Conservation (phyloP, 2,797 vertebrate species). For the Phoebastria nigripes region DNA sequence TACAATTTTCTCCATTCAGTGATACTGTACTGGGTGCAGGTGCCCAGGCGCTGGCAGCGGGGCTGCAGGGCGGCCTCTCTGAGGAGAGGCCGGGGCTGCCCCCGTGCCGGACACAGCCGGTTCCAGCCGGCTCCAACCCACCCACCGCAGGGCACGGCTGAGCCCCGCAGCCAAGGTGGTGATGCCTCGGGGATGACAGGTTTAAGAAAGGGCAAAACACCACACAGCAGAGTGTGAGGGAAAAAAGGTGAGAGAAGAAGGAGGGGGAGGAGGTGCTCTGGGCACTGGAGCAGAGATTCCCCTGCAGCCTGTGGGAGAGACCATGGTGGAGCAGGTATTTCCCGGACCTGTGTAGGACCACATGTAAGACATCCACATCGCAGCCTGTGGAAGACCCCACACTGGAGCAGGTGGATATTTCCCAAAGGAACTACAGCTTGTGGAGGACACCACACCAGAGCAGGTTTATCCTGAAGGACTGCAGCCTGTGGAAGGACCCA, state of each 20-base stretch:
- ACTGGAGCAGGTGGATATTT: not conserved
- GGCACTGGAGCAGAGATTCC: not conserved
- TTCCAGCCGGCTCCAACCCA: accelerated
- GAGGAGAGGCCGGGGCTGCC: not conserved
- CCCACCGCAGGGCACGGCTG: accelerated
- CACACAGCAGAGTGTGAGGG: not conserved
- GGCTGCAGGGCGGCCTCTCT: accelerated
- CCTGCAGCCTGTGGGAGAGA: not conserved
- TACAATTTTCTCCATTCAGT: accelerated
- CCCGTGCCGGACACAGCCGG: accelerated
- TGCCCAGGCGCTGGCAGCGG: accelerated
- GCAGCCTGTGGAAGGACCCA: not conserved
- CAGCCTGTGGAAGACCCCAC: not conserved
- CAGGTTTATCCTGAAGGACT: not conserved
- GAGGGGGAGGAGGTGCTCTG: not conserved
- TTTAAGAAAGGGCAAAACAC: not conserved
- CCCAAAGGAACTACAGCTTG: not conserved
- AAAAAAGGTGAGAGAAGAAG: not conserved
- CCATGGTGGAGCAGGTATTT: not conserved
- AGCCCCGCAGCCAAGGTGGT: accelerated
- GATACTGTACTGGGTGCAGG: accelerated
- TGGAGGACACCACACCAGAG: not conserved
- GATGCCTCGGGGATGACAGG: accelerated
- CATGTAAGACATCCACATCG: accelerated
- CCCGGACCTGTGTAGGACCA: not conserved